Evolutionary conservation across 2,888 invertebrate species (phyloP).

Genomic region (Nomada ruficornis): DNA sequence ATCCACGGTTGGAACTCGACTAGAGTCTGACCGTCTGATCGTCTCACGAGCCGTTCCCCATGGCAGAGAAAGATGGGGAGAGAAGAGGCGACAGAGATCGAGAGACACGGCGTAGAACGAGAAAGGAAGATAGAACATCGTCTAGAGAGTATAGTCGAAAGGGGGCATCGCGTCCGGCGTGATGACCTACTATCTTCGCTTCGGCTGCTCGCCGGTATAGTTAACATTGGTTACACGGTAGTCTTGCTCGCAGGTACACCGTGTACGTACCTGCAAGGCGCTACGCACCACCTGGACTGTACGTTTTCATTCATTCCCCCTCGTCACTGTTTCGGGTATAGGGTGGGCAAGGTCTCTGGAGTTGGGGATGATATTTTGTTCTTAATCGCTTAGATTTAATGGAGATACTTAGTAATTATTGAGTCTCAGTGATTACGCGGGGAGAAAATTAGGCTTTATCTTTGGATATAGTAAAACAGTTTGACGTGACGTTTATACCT

Average conservation of each 20-base stretch:
- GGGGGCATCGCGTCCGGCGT: conserved; percentile 83
- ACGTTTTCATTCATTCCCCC: conserved; percentile 42
- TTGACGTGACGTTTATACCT: no score
- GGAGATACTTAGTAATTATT: no score
- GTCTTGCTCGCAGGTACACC: conserved; percentile 13
- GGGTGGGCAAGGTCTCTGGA: neutral
- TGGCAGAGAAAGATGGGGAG: conserved; percentile 33
- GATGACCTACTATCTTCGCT: conserved; percentile 84
- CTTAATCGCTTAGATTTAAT: no score
- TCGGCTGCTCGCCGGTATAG: conserved; percentile 76
- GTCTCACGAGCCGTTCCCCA: conserved; percentile 48
- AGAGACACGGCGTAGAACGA: conserved; percentile 35
- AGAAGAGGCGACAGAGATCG: conserved; percentile 28
- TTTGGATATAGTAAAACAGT: no score
- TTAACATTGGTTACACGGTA: conserved; percentile 32
- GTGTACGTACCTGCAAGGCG: neutral
- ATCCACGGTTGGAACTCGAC: conserved; percentile 70
- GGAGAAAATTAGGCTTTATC: no score
- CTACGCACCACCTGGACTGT: neutral
- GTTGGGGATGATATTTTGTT: no score
- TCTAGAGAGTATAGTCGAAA: conserved; percentile 77
- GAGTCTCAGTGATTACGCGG: no score
- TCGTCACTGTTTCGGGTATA: neutral
- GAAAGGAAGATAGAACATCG: conserved; percentile 61
- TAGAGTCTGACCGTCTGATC: conserved; percentile 63